Conservation (phyloP, 1,140 invertebrate genomes). For the Penaeus chinensis region DNA sequence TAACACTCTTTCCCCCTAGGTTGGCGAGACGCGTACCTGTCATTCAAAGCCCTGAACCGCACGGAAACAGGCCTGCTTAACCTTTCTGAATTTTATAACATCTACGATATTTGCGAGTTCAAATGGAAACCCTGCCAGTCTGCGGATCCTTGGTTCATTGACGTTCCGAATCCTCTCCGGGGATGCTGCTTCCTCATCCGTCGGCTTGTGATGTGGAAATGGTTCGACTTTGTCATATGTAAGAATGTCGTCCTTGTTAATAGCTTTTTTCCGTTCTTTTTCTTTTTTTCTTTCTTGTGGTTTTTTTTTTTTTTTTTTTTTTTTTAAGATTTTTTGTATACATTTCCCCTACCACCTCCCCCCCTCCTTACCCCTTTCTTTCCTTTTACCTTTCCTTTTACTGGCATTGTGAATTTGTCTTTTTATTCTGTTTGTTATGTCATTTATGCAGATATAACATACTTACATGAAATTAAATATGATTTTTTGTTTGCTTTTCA, state of each 20-base stretch:
- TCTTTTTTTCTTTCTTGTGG: slow-evolving; percentile 56
- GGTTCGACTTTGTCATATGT: slow-evolving; percentile 82
- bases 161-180: slow-evolving; percentile 74
- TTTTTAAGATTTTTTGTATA: background rate
- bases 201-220: slow-evolving; percentile 76
- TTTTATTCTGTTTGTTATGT: too few relatives aligned
- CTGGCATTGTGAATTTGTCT: too few relatives aligned
- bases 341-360: background rate
- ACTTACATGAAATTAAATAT: too few relatives aligned
- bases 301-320: too few relatives aligned
- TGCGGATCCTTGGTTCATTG: slow-evolving; percentile 78
- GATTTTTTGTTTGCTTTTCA: too few relatives aligned
- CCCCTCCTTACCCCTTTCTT: background rate
- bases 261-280: background rate
- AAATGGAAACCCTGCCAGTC: slow-evolving; percentile 75
- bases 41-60: slow-evolving; percentile 83
- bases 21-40: slow-evolving; percentile 81
- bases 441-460: too few relatives aligned
- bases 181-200: slow-evolving; percentile 75
- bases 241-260: slow-evolving; percentile 67
- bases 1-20: slow-evolving; percentile 70
- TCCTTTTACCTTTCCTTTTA: too few relatives aligned
- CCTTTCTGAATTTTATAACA: slow-evolving; percentile 80
- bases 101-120: slow-evolving; percentile 81
- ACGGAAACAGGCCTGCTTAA: slow-evolving; percentile 76